Evolutionary conservation across 2,797 vertebrate genomes (phyloP).

Genomic region (Fistularia tabacaria): DNA sequence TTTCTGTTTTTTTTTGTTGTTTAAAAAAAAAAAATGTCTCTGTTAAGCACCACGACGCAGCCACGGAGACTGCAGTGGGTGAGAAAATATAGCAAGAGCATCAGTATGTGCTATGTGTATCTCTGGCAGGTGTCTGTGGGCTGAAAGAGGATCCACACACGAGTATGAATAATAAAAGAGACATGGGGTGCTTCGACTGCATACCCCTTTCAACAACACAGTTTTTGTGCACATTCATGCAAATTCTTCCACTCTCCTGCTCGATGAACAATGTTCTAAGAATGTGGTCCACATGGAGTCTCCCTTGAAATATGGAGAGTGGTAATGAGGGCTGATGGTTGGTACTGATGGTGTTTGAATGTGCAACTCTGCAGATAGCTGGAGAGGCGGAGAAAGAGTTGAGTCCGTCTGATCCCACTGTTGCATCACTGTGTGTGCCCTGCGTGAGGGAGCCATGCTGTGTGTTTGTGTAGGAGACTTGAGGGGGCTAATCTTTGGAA

Average conservation of each 20-base stretch:
- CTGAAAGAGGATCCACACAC: slow-evolving; percentile 67
- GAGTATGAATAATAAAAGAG: slow-evolving; percentile 71
- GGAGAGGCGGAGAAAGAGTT: slow-evolving; percentile 13
- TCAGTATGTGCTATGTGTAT: slow-evolving; percentile 38
- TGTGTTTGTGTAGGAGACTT: slow-evolving; percentile 32
- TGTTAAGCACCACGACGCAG: slow-evolving; percentile 1
- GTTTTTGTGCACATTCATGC: slow-evolving; percentile 12
- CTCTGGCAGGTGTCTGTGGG: slow-evolving; percentile 59
- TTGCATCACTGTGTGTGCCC: slow-evolving; percentile 8
- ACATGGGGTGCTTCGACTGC: slow-evolving; percentile 35
- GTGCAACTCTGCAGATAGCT: slow-evolving; percentile 29
- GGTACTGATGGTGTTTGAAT: slow-evolving; percentile 35
- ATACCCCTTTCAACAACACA: slow-evolving; percentile 16
- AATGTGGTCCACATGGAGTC: slow-evolving; percentile 26
- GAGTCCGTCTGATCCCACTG: slow-evolving; percentile 9
- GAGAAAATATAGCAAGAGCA: slow-evolving; percentile 20
- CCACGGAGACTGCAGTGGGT: no score
- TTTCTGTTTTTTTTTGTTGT: no score
- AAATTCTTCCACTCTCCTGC: slow-evolving; percentile 40
- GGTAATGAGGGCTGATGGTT: slow-evolving; percentile 52
- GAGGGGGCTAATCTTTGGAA: slow-evolving; percentile 40
- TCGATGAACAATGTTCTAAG: slow-evolving; percentile 47
- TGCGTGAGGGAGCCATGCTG: slow-evolving; percentile 11
- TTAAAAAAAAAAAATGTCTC: slow-evolving; percentile 24
- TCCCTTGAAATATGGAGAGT: slow-evolving; percentile 15